phyloP scores from a whole-genome alignment of 2,888 invertebrate species.

The Fragum whitleyi region DNA sequence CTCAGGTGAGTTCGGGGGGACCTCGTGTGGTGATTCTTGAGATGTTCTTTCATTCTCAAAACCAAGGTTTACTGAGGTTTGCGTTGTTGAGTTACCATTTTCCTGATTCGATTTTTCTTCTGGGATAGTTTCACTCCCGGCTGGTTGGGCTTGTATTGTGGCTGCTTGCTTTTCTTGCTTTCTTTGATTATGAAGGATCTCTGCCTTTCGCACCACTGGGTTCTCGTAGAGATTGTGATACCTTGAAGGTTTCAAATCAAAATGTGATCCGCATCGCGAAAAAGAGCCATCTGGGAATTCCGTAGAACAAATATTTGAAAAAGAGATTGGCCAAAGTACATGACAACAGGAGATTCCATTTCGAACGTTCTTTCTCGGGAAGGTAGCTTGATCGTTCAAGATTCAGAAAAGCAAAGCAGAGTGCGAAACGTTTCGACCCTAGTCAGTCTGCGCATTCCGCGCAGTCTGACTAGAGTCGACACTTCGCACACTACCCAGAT shows the following conservation, averaged over 20 bases:
- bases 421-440: too few species aligned
- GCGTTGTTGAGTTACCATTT: not conserved
- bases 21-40: not conserved
- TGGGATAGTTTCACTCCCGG: not conserved
- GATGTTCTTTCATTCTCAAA: not conserved
- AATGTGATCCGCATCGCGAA: not conserved
- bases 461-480: too few species aligned
- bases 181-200: not conserved
- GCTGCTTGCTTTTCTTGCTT: not conserved
- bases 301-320: too few species aligned
- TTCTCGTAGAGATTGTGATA: slow-evolving; percentile 5
- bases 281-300: too few species aligned
- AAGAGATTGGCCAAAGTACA: too few species aligned
- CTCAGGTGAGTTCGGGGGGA: not conserved
- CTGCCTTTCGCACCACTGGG: not conserved
- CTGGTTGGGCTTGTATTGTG: not conserved
- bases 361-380: too few species aligned
- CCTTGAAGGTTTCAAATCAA: not conserved
- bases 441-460: too few species aligned
- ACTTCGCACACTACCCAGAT: too few species aligned
- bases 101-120: not conserved
- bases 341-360: too few species aligned
- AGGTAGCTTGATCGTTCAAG: too few species aligned
- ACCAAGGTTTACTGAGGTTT: not conserved
- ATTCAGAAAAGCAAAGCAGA: too few species aligned